These are phyloP conservation scores for Crotalus horridus DNA, from an alignment of 2,113 vertebrate genomes.

Conservation along the genomic window DNA sequence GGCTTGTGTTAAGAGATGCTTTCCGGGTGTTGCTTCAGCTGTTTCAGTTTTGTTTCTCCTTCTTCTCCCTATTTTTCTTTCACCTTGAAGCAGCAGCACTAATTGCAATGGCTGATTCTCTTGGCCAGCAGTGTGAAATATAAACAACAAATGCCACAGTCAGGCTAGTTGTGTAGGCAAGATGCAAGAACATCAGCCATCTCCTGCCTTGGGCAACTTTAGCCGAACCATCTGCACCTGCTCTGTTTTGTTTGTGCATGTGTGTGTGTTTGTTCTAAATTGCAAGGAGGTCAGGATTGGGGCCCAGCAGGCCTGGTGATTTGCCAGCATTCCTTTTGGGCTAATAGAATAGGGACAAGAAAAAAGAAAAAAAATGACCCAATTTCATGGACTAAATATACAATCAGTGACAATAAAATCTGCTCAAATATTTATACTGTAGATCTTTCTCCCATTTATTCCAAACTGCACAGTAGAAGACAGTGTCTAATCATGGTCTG, in stretches of 20 bases:
- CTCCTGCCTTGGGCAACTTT: slow-evolving; percentile 58
- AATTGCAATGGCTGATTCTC: slow-evolving; percentile 48
- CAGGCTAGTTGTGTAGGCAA: slow-evolving; percentile 55
- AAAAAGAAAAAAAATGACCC: slow-evolving; percentile 70
- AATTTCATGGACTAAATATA: slow-evolving; percentile 60
- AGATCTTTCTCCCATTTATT: slow-evolving; percentile 19
- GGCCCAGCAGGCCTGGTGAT: slow-evolving; percentile 61
- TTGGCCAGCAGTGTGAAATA: slow-evolving; percentile 49
- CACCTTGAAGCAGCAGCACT: slow-evolving; percentile 49
- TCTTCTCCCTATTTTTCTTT: slow-evolving; percentile 29
- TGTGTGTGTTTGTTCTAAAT: slow-evolving; percentile 37
- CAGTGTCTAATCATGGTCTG: slow-evolving; percentile 30
- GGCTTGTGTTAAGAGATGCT: slow-evolving; percentile 1
- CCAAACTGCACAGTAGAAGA: slow-evolving; percentile 41
- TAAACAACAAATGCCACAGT: slow-evolving; percentile 54
- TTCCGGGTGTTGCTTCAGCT: neutral
- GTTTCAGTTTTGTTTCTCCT: slow-evolving; percentile 26
- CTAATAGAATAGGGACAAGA: slow-evolving; percentile 65
- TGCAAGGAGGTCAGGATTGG: slow-evolving; percentile 60
- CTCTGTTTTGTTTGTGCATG: slow-evolving; percentile 41
- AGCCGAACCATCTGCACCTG: slow-evolving; percentile 49
- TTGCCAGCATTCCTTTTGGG: slow-evolving; percentile 59
- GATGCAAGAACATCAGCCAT: slow-evolving; percentile 43
- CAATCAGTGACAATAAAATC: slow-evolving; percentile 51
- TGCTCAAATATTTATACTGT: slow-evolving; percentile 35